Evolutionary conservation across 1,140 invertebrate genomes (phyloP).

Genomic region (Eupristina koningsbergeri): DNA sequence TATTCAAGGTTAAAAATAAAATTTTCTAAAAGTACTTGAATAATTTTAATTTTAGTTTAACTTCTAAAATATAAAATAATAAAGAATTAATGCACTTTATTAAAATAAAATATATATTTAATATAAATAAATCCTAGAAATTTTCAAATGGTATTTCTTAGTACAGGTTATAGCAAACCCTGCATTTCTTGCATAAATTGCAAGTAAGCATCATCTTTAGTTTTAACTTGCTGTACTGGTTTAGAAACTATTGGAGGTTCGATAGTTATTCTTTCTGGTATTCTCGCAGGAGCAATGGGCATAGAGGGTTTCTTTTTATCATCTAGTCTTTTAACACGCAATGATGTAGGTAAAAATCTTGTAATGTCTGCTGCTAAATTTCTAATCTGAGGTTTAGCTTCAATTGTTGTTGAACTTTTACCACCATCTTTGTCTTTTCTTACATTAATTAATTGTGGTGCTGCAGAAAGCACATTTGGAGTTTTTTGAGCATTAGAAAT

Average conservation of each 20-base stretch:
- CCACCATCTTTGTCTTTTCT: conserved; percentile 76
- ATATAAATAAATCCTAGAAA: conserved; percentile 18
- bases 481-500: conserved; percentile 71
- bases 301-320: conserved; percentile 74
- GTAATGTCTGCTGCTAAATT: conserved; percentile 96
- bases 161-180: conserved; percentile 80
- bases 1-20: neutral
- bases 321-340: conserved; percentile 91
- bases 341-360: conserved; percentile 92
- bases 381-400: conserved; percentile 95
- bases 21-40: neutral
- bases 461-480: conserved; percentile 86
- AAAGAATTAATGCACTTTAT: too few species aligned
- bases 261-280: conserved; percentile 67
- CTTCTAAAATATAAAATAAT: conserved; percentile 22
- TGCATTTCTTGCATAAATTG: conserved; percentile 99
- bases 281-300: conserved; percentile 67
- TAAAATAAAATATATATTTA: conserved; percentile 29
- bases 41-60: conserved; percentile 15
- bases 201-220: conserved; percentile 97
- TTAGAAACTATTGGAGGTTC: conserved; percentile 49
- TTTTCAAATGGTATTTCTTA: neutral
- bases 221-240: conserved; percentile 72
- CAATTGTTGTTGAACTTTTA: conserved; percentile 86
- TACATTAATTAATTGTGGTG: conserved; percentile 83